phyloP scores from a whole-genome alignment of 2,113 vertebrate genomes.

The Columbina picui region DNA sequence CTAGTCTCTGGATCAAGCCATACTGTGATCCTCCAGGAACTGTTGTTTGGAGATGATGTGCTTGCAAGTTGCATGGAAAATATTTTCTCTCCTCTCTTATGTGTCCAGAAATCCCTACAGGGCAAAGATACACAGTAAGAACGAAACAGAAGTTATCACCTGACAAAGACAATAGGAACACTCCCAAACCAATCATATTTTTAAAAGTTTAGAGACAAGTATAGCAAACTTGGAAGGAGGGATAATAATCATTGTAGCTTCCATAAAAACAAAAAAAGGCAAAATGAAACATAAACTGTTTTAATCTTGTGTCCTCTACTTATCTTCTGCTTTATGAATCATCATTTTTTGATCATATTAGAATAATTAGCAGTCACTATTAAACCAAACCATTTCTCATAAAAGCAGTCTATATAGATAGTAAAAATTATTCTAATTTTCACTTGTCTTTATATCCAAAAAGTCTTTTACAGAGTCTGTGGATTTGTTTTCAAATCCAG shows the following conservation, averaged over 20 bases:
- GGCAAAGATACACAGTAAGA: neutral
- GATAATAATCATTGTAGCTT: neutral
- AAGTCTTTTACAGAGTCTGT: neutral
- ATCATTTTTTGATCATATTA: neutral
- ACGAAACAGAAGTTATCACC: neutral
- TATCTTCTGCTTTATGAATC: neutral
- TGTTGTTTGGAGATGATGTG: neutral
- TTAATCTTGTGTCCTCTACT: neutral
- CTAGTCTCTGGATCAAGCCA: neutral
- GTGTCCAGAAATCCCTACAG: neutral
- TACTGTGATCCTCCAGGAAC: neutral
- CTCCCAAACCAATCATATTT: accelerated
- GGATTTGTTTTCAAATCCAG: neutral
- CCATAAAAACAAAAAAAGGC: neutral
- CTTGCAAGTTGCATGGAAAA: neutral
- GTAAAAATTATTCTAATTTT: neutral
- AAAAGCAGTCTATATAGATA: neutral
- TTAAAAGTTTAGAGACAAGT: neutral
- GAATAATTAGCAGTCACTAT: neutral
- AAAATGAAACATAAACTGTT: neutral
- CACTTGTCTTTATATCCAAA: neutral
- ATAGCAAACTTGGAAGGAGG: neutral
- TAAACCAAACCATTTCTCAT: neutral
- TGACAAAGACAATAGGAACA: neutral
- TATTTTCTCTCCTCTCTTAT: neutral